Percentiles rank a stretch among this genome's conserved stretches.
These are phyloP conservation scores for Drosophila testacea DNA, from an alignment of 2,888 invertebrate species.

Conservation along the genomic window DNA sequence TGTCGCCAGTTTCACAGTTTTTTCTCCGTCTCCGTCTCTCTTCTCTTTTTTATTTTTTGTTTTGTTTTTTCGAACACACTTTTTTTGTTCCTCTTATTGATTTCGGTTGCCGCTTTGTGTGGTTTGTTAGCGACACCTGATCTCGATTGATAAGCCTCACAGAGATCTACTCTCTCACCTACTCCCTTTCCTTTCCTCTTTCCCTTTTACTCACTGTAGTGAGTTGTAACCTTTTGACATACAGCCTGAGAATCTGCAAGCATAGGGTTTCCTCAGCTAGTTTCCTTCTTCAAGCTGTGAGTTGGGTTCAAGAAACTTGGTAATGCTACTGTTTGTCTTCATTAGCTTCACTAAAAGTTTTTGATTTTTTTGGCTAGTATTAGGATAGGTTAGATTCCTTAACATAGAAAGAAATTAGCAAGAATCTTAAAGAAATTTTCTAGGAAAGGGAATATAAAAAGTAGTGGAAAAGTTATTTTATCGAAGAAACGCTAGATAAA, in stretches of 20 bases:
- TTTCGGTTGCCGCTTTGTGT: constrained; percentile 56
- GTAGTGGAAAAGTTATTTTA: too few species aligned
- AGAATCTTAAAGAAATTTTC: too few species aligned
- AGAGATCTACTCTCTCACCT: constrained; percentile 14
- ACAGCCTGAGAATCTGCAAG: constrained; percentile 47
- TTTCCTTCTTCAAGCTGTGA: not conserved
- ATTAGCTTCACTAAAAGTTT: too few species aligned
- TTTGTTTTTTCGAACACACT: not conserved
- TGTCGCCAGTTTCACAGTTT: constrained; percentile 48
- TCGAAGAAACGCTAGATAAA: too few species aligned
- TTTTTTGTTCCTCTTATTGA: constrained; percentile 51
- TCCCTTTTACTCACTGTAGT: not conserved
- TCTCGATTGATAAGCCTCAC: constrained; percentile 65
- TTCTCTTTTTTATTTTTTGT: constrained; percentile 11
- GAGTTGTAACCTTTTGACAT: constrained; percentile 46
- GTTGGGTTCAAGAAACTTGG: not conserved
- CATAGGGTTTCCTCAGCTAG: constrained; percentile 46
- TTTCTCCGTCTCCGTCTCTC: constrained; percentile 11
- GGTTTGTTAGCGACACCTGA: constrained; percentile 77
- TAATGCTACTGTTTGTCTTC: not conserved
- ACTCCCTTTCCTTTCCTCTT: not conserved
- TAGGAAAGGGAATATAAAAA: too few species aligned
- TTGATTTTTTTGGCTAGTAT: too few species aligned
- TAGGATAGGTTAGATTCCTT: too few species aligned
- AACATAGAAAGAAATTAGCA: not conserved